These are phyloP conservation scores for Andrena flavipes DNA, from an alignment of 2,888 invertebrate species.

Conservation along the genomic window DNA sequence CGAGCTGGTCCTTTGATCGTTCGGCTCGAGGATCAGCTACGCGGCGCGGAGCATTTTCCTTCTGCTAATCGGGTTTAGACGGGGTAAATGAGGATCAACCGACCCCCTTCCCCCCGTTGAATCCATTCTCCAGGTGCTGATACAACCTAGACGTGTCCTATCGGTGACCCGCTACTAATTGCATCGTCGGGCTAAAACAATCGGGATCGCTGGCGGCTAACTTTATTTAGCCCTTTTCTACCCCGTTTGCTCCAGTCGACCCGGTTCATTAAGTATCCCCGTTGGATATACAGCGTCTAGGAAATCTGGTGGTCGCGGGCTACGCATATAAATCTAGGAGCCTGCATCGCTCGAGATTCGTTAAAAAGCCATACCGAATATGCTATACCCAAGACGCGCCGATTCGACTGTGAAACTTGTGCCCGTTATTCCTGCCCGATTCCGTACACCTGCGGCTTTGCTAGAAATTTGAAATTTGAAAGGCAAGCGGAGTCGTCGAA, in stretches of 20 bases:
- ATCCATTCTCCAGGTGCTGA: constrained; percentile 57
- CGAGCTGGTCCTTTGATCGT: constrained; percentile 68
- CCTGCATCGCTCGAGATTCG: no score
- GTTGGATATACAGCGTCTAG: not conserved
- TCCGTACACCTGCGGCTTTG: no score
- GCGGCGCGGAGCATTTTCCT: constrained; percentile 51
- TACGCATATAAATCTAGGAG: not conserved
- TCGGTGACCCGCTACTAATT: constrained; percentile 61
- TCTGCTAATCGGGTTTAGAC: constrained; percentile 71
- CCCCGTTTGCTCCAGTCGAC: not conserved
- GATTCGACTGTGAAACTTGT: no score
- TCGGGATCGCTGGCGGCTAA: constrained; percentile 61
- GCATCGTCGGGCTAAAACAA: constrained; percentile 62
- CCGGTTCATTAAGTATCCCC: constrained; percentile 9
- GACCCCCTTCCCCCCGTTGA: constrained; percentile 36
- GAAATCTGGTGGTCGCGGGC: not conserved
- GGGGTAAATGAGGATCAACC: constrained; percentile 69
- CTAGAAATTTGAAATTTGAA: not conserved
- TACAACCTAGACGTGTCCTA: constrained; percentile 21
- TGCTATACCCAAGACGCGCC: no score
- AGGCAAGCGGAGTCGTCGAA: not conserved
- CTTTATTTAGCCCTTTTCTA: constrained; percentile 31
- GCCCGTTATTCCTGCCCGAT: no score
- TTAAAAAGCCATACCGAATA: no score
- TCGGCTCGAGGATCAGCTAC: constrained; percentile 35